phyloP scores from a whole-genome alignment of 2,113 vertebrate species.

The Myrmecobius fasciatus region DNA sequence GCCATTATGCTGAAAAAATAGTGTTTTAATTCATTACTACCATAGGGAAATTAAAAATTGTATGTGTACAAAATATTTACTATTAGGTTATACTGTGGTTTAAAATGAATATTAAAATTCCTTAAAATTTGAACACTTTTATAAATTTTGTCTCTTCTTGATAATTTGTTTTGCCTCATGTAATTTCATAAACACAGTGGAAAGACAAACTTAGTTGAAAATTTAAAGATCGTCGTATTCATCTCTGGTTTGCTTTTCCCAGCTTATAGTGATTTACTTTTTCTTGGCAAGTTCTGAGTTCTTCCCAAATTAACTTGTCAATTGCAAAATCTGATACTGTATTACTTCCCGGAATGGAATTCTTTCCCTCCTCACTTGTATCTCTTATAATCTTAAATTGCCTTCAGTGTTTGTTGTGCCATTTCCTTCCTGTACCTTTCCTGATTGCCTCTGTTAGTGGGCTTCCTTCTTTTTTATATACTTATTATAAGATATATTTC shows the following conservation, averaged over 20 bases:
- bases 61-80: constrained; percentile 1
- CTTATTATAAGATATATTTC: too few species aligned
- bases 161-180: neutral
- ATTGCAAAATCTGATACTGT: neutral
- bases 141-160: constrained; percentile 11
- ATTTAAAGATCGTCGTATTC: neutral
- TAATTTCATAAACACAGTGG: constrained; percentile 35
- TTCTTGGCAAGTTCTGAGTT: neutral
- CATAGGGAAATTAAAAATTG: constrained; percentile 32
- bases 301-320: neutral
- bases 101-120: constrained; percentile 7
- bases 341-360: neutral
- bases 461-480: neutral
- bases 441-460: neutral
- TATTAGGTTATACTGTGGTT: neutral
- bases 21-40: neutral
- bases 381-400: neutral
- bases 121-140: neutral
- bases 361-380: neutral
- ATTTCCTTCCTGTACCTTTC: neutral
- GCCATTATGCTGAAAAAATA: constrained; percentile 14
- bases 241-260: neutral
- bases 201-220: neutral
- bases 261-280: neutral
- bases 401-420: neutral